Evolutionary conservation across 1,140 invertebrate genomes (phyloP).

Genomic region (Zeugodacus cucurbitae): DNA sequence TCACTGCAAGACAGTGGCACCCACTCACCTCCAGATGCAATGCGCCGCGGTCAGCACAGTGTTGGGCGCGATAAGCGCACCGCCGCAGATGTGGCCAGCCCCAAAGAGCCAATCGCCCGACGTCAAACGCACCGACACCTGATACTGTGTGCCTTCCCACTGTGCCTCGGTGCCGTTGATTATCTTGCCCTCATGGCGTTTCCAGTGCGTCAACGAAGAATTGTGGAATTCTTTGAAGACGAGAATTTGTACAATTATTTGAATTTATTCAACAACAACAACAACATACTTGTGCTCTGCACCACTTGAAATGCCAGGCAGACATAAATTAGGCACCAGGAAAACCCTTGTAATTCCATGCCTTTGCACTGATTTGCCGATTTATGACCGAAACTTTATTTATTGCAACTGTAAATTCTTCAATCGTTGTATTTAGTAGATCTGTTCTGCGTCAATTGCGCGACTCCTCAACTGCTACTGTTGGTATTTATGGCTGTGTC

Average conservation of each 20-base stretch:
- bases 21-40: slow-evolving; percentile 48
- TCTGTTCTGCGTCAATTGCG: neutral
- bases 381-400: neutral
- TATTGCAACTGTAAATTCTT: neutral
- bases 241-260: no score
- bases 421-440: neutral
- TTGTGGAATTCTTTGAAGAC: neutral
- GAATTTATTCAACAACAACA: neutral
- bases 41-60: slow-evolving; percentile 54
- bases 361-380: neutral
- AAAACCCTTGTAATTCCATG: neutral
- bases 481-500: neutral
- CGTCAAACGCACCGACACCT: slow-evolving; percentile 39
- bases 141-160: slow-evolving; percentile 39
- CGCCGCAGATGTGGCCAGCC: slow-evolving; percentile 50
- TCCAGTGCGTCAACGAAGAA: neutral
- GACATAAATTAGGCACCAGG: neutral
- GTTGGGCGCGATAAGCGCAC: slow-evolving; percentile 46
- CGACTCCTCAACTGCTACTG: neutral
- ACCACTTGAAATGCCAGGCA: neutral
- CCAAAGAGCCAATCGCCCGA: slow-evolving; percentile 38
- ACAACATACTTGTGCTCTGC: neutral
- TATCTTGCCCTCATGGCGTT: neutral
- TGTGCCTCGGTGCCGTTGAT: slow-evolving; percentile 41
- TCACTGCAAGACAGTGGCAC: neutral